Conservation (phyloP, 2,113 vertebrate species). For the Phainopepla nitens region DNA sequence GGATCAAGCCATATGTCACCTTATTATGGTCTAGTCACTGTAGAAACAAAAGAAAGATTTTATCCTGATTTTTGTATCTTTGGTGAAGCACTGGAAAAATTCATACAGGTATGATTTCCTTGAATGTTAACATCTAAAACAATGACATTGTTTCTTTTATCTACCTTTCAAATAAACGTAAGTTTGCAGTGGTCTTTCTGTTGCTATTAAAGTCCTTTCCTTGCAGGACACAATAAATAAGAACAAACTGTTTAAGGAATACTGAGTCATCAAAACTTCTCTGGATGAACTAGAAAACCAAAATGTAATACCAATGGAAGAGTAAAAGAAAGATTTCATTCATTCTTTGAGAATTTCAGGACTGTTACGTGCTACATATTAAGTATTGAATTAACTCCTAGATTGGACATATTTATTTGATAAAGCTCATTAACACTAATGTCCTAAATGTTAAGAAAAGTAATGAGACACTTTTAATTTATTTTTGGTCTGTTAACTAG, state of each 20-base stretch:
- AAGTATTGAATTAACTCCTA: neutral
- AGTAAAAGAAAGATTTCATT: neutral
- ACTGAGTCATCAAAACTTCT: neutral
- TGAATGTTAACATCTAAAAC: neutral
- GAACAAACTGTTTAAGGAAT: neutral
- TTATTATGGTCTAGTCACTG: neutral
- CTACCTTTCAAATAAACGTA: neutral
- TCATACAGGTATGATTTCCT: neutral
- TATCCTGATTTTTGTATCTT: neutral
- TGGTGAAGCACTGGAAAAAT: neutral
- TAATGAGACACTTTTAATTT: neutral
- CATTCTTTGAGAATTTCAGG: neutral
- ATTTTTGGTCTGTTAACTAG: neutral
- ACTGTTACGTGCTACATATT: neutral
- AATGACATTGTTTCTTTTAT: neutral
- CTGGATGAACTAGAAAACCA: neutral
- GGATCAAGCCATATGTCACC: neutral
- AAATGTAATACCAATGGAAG: neutral
- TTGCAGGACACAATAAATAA: neutral
- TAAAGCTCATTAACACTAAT: neutral
- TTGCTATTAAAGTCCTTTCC: neutral
- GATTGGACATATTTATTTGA: neutral
- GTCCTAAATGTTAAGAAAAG: neutral
- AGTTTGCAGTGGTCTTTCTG: neutral
- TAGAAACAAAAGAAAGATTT: neutral